Evolutionary conservation across 2,113 vertebrate genomes (phyloP).

Genomic region (Carassius gibelio): DNA sequence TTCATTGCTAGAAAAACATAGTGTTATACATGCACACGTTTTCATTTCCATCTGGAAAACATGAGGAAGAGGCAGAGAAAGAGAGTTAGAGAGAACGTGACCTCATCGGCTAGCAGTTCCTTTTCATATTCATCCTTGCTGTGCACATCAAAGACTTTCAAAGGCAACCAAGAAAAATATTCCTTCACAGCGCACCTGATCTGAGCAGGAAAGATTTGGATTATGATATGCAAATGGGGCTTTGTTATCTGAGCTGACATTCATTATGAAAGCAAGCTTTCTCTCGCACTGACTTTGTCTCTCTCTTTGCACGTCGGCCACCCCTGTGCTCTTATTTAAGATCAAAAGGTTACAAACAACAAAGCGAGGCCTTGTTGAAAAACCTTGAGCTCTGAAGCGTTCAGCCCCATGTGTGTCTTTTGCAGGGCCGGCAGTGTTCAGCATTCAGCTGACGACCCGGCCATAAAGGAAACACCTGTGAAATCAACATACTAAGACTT

Average conservation of each 20-base stretch:
- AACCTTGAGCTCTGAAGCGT: slow-evolving; percentile 34
- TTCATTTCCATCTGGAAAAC: slow-evolving; percentile 3
- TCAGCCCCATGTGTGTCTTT: slow-evolving; percentile 11
- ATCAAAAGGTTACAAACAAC: slow-evolving; percentile 75
- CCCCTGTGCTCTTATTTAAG: slow-evolving; percentile 54
- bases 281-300: slow-evolving; percentile 38
- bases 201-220: slow-evolving; percentile 70
- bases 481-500: slow-evolving; percentile 57
- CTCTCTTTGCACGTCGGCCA: slow-evolving; percentile 27
- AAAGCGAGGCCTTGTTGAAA: slow-evolving; percentile 65
- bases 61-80: slow-evolving; percentile 7
- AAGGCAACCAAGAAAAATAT: slow-evolving; percentile 65
- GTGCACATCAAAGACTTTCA: slow-evolving; percentile 74
- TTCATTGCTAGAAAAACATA: neutral
- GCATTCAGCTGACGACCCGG: neutral
- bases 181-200: slow-evolving; percentile 70
- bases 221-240: slow-evolving; percentile 75
- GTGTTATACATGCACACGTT: neutral
- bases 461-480: slow-evolving; percentile 66
- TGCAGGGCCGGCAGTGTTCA: neutral
- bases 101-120: slow-evolving; percentile 71
- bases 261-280: slow-evolving; percentile 66
- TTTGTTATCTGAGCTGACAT: slow-evolving; percentile 74
- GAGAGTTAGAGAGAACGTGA: slow-evolving; percentile 17
- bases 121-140: slow-evolving; percentile 72